Base-by-base conservation (phyloP, 2,888 invertebrate species). In the Ophioninae sp. region DNA sequence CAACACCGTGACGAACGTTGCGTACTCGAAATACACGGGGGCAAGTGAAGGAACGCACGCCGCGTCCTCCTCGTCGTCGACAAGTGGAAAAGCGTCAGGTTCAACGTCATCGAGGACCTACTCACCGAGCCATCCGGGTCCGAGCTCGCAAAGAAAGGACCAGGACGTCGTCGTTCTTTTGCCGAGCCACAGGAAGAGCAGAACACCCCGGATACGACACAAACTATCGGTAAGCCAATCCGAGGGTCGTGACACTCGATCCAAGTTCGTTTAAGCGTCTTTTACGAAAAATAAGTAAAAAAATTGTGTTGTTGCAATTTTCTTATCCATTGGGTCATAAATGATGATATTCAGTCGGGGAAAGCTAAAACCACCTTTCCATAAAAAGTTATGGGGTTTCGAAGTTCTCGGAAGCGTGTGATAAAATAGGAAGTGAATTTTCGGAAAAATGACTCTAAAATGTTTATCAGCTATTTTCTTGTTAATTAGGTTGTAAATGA, bases 1-100 rank as follows among this genome's bases (percentile, higher is more conserved):
- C 85, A 94, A 95, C 89, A 94, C 95, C 87, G 93, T 94, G 84
- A 94, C 95, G 79, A 96, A 95, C 91, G 95, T 96, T 88, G 91
- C 91, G 0, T 92, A 91, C 85, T 89, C 91, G 41, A 91, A 91
- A 85, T 91, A 90, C 79, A 87, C 83, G 56, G 85, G 79, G 6
- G 80, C 88, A 7, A 87, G 85, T 30, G 85, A 85, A 51, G 80
- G 88, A 39, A 83, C 83, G n/a, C 63, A 75, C 7, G 37, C 64
- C 41, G 68, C 84, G 0, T 67, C 81, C 56, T 85, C 87, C 41
- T 81, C 86, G 5, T 82, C 86, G 37, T 85, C 86, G 22, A 81
- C 87, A 23, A 73, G 86, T 9, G 72, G 85, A n/a, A 86, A 86
- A 9, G 80, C 86, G 6, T 64, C 82, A 75, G 41, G 64, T 9